Evolutionary conservation across 2,888 invertebrate genomes (phyloP).

Genomic region (Rhagophthalmus giganteus): DNA sequence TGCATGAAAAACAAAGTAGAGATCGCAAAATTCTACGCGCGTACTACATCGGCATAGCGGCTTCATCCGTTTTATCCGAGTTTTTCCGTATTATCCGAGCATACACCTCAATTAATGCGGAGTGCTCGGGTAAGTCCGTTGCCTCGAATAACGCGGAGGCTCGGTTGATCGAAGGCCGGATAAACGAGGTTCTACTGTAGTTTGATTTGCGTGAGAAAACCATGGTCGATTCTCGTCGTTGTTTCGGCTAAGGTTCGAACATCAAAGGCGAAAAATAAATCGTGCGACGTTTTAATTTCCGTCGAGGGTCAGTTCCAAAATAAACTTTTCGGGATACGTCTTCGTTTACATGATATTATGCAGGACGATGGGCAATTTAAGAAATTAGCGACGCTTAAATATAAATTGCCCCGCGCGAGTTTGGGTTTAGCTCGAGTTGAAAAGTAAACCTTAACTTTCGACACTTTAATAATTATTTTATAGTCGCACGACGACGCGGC

Average conservation of each 20-base stretch:
- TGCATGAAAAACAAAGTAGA: too few relatives aligned
- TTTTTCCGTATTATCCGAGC: too few relatives aligned
- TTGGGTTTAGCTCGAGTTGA: slow-evolving; percentile 1
- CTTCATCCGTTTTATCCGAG: too few relatives aligned
- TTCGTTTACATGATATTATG: slow-evolving; percentile 13
- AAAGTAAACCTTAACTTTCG: slow-evolving; percentile 2
- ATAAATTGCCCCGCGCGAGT: slow-evolving; percentile 6
- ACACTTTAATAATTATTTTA: slow-evolving; percentile 6
- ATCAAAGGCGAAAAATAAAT: slow-evolving; percentile 6
- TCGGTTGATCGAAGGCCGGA: too few relatives aligned
- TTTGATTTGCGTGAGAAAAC: too few relatives aligned
- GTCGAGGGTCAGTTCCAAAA: slow-evolving; percentile 5
- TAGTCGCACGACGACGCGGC: slow-evolving; percentile 3
- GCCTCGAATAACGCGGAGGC: too few relatives aligned
- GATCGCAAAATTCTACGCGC: too few relatives aligned
- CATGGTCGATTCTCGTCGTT: too few relatives aligned
- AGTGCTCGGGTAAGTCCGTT: too few relatives aligned
- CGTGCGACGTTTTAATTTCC: slow-evolving; percentile 2
- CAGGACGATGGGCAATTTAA: slow-evolving; percentile 19
- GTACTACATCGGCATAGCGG: too few relatives aligned
- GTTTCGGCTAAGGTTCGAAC: background rate
- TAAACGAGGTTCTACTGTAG: too few relatives aligned
- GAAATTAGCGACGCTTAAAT: slow-evolving; percentile 4
- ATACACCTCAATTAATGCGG: too few relatives aligned
- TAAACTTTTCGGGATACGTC: slow-evolving; percentile 2